Evolutionary conservation across 2,113 vertebrate species (phyloP).

Genomic region (Gymnocephalus cernua): DNA sequence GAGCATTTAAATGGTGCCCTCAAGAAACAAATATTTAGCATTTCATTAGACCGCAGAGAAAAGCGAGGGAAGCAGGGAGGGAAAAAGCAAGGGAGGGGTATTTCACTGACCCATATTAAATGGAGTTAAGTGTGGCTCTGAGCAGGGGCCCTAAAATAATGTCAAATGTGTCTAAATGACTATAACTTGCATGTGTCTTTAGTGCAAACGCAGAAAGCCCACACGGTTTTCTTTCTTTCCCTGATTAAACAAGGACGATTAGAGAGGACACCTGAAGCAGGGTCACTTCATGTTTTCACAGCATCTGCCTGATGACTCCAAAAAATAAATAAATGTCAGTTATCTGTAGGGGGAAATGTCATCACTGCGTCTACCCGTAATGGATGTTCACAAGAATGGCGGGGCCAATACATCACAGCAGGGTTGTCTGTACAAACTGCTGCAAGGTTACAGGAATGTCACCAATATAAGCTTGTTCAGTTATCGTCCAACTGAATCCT

Average conservation of each 20-base stretch:
- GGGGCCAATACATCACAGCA: constrained; percentile 13
- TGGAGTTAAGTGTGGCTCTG: constrained; percentile 68
- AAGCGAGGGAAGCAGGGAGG: constrained; percentile 18
- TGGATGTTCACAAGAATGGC: constrained; percentile 37
- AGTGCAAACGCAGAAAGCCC: constrained; percentile 27
- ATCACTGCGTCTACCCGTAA: constrained; percentile 25
- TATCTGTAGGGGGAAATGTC: constrained; percentile 58
- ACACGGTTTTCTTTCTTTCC: constrained; percentile 23
- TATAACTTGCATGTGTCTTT: constrained; percentile 45
- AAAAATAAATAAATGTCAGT: constrained; percentile 75
- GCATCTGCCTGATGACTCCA: constrained; percentile 61
- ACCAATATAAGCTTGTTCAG: neutral
- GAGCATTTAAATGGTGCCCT: constrained; percentile 51
- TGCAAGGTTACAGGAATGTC: constrained; percentile 43
- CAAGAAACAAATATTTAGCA: constrained; percentile 76
- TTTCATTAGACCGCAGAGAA: constrained; percentile 65
- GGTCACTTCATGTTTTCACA: constrained; percentile 49
- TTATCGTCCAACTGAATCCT: neutral
- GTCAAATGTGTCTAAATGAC: constrained; percentile 75
- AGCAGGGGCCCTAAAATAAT: constrained; percentile 73
- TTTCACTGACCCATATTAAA: constrained; percentile 72
- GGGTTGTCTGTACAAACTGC: constrained; percentile 8
- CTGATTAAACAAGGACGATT: constrained; percentile 68
- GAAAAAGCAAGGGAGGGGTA: constrained; percentile 26
- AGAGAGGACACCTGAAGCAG: constrained; percentile 69